These are phyloP conservation scores for Machimus atricapillus DNA, from an alignment of 2,888 invertebrate genomes.

Conservation along the genomic window DNA sequence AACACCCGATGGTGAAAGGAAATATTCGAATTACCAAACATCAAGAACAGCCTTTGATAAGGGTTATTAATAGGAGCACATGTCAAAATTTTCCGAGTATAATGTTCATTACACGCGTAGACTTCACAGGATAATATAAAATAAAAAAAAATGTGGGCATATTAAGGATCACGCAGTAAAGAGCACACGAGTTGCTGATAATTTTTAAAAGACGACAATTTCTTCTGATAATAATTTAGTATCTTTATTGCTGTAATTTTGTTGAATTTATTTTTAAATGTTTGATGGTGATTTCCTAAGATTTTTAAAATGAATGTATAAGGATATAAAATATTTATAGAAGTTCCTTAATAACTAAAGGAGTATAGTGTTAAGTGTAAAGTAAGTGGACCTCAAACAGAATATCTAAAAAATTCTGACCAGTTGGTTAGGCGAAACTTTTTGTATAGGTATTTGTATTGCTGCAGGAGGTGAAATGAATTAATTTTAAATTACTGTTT, in stretches of 20 bases:
- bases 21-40: neutral
- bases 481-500: neutral
- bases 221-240: neutral
- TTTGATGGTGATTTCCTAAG: neutral
- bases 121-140: too few relatives aligned
- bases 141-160: too few relatives aligned
- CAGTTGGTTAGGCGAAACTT: neutral
- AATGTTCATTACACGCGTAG: neutral
- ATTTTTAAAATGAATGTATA: neutral
- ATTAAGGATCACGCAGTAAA: neutral
- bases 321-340: neutral
- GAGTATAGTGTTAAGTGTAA: neutral
- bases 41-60: neutral
- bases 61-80: neutral
- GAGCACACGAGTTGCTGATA: neutral
- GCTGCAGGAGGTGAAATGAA: neutral
- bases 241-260: neutral
- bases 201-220: neutral
- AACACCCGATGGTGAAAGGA: neutral
- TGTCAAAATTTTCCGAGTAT: neutral
- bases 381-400: neutral
- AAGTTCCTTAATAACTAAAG: neutral
- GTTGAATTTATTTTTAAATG: neutral
- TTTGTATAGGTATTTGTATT: neutral
- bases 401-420: neutral